Conservation (phyloP, 1,140 invertebrate species). For the Drosophila yakuba region DNA sequence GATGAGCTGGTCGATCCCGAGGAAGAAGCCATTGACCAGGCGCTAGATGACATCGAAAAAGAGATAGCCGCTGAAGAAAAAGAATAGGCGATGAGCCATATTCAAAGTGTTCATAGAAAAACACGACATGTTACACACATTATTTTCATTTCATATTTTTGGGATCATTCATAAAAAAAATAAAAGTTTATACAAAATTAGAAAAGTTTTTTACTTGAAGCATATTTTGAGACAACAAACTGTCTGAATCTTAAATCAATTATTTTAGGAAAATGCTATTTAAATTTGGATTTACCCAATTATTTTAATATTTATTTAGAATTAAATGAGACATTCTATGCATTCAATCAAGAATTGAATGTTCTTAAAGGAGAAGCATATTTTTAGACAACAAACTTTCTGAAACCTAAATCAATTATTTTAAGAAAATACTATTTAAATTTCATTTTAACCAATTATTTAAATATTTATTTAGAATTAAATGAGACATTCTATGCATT, state of each 20-base stretch:
- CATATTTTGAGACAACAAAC: slow-evolving; percentile 6
- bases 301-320: too few relatives aligned
- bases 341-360: too few relatives aligned
- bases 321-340: too few relatives aligned
- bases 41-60: slow-evolving; percentile 15
- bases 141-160: slow-evolving; percentile 28
- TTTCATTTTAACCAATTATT: background rate
- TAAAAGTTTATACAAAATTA: slow-evolving; percentile 26
- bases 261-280: too few relatives aligned
- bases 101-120: background rate
- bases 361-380: background rate
- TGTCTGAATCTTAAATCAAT: too few relatives aligned
- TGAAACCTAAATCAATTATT: too few relatives aligned
- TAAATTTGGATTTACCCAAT: too few relatives aligned
- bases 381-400: background rate
- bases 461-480: too few relatives aligned
- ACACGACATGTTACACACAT: background rate
- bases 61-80: slow-evolving; percentile 1
- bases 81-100: background rate
- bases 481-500: background rate
- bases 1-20: slow-evolving; percentile 14
- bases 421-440: too few relatives aligned
- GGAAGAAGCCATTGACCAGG: slow-evolving; percentile 21
- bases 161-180: slow-evolving; percentile 21
- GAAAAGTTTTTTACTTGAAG: background rate